Evolutionary conservation across 2,797 vertebrate species (phyloP).

Genomic region (Argyrosomus regius): DNA sequence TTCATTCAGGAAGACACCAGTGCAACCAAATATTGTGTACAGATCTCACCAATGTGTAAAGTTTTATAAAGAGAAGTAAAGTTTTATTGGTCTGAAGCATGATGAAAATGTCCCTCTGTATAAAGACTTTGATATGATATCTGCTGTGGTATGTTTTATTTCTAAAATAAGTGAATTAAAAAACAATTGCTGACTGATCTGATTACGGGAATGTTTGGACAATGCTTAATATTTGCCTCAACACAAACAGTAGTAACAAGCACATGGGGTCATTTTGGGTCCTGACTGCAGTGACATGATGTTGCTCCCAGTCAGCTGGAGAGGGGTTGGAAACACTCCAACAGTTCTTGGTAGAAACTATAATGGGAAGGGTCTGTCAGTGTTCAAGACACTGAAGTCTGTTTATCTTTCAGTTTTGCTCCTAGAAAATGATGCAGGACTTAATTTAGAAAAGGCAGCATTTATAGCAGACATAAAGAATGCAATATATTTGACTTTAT

Average conservation of each 20-base stretch:
- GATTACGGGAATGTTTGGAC: neutral
- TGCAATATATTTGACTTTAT: neutral
- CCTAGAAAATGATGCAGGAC: neutral
- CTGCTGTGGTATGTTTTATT: conserved; percentile 25
- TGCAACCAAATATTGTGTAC: neutral
- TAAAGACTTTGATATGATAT: conserved; percentile 37
- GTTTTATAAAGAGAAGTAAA: neutral
- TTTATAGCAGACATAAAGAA: neutral
- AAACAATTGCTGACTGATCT: neutral
- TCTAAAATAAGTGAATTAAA: neutral
- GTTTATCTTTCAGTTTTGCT: conserved; percentile 35
- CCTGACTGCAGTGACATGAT: conserved; percentile 38
- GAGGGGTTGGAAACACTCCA: conserved; percentile 39
- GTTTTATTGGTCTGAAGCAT: neutral
- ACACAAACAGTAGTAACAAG: conserved; percentile 3
- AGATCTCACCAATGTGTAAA: conserved; percentile 2
- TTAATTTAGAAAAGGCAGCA: conserved; percentile 1
- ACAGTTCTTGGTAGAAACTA: conserved; percentile 40
- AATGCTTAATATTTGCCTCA: neutral
- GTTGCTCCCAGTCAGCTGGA: conserved; percentile 48
- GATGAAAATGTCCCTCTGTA: neutral
- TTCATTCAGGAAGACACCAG: neutral
- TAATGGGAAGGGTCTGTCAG: conserved; percentile 17
- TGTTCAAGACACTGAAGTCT: conserved; percentile 28
- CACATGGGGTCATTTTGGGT: conserved; percentile 16